phyloP scores from a whole-genome alignment of 2,797 vertebrate genomes.

The Lophius americanus region DNA sequence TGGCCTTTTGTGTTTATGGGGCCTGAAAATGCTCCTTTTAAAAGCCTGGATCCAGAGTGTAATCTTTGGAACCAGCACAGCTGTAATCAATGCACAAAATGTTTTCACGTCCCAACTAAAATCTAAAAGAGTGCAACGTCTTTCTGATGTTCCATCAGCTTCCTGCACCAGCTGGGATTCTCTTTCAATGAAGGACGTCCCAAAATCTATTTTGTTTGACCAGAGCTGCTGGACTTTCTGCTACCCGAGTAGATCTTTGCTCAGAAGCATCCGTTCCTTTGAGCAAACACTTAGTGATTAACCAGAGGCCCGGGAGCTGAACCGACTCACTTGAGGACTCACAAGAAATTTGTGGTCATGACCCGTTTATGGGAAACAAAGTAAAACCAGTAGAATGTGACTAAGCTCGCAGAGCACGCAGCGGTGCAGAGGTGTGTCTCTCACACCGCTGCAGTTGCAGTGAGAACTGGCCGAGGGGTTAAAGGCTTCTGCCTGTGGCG shows the following conservation, averaged over 20 bases:
- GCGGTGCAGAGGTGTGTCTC: not conserved
- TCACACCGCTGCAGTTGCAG: not conserved
- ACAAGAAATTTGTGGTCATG: slow-evolving; percentile 28
- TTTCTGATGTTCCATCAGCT: too few relatives aligned
- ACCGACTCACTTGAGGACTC: slow-evolving; percentile 46
- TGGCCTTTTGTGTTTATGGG: too few relatives aligned
- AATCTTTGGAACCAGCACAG: too few relatives aligned
- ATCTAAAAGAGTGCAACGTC: too few relatives aligned
- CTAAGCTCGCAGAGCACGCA: not conserved
- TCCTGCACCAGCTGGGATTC: too few relatives aligned
- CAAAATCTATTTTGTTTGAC: too few relatives aligned
- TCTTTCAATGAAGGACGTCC: too few relatives aligned
- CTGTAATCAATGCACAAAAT: too few relatives aligned
- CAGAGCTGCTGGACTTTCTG: too few relatives aligned
- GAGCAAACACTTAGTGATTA: slow-evolving; percentile 14
- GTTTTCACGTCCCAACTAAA: too few relatives aligned
- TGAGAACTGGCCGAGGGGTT: slow-evolving; percentile 79
- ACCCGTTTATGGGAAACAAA: slow-evolving; percentile 32
- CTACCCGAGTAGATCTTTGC: not conserved
- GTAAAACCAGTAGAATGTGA: slow-evolving; percentile 16
- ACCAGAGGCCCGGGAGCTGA: slow-evolving; percentile 27
- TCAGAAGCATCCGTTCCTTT: slow-evolving; percentile 3
- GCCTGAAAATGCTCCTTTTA: too few relatives aligned
- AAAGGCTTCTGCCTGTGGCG: slow-evolving; percentile 85
- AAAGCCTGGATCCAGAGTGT: too few relatives aligned